Evolutionary conservation across 2,888 invertebrate genomes (phyloP).

Genomic region (Archips crataeganus): DNA sequence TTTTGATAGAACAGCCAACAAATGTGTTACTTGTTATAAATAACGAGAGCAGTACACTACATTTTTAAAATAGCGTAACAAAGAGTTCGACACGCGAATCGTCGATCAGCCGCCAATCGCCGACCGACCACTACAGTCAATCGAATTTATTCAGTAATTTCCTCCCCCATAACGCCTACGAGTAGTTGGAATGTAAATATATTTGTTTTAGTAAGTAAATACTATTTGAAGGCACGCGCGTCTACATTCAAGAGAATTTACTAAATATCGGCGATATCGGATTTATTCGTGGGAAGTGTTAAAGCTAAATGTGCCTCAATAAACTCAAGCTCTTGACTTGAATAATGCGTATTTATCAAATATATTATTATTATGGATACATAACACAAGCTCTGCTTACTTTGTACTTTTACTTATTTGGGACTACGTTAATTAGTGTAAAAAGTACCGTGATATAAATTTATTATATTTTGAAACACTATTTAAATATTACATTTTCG

Average conservation of each 20-base stretch:
- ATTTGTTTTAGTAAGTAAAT: constrained; percentile 26
- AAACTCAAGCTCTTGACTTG: background rate
- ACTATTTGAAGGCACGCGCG: background rate
- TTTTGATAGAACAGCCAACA: background rate
- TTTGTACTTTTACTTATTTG: too few relatives aligned
- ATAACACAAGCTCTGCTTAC: too few relatives aligned
- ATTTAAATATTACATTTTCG: too few relatives aligned
- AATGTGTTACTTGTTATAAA: background rate
- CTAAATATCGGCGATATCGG: background rate
- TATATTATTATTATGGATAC: too few relatives aligned
- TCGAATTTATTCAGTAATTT: constrained; percentile 81
- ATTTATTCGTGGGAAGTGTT: background rate
- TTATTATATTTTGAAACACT: too few relatives aligned
- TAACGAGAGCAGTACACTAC: background rate
- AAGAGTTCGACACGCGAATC: constrained; percentile 67
- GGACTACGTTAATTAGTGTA: too few relatives aligned
- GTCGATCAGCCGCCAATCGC: constrained; percentile 71
- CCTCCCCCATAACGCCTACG: constrained; percentile 63
- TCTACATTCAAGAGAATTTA: background rate
- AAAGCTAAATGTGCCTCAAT: background rate
- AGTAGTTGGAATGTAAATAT: constrained; percentile 53
- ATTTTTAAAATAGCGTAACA: constrained; percentile 18
- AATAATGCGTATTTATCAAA: too few relatives aligned
- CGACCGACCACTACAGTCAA: constrained; percentile 67
- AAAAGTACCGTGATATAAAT: too few relatives aligned